Base-by-base conservation (phyloP, 2,888 invertebrate species). In the Chloroclystis v-ata region DNA sequence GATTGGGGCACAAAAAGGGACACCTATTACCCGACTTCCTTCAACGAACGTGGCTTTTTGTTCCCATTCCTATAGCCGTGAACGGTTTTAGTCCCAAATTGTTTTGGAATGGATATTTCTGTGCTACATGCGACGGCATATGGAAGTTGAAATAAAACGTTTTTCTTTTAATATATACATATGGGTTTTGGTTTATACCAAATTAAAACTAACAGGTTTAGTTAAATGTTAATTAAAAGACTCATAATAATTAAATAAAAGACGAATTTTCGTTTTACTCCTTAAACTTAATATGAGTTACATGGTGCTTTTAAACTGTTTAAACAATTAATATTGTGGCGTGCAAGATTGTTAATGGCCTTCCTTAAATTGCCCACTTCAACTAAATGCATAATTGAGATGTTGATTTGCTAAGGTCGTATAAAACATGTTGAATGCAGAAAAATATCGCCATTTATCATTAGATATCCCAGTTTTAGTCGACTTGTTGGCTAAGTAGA, bases 1-100 rank as follows among this genome's bases (percentile, higher is more conserved):
- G 52, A 52, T 56, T 46, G 47, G 45, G 30, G 37, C 47, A 45
- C 51, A 55, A 57, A 56, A 56, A 55, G 57, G 57, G 59, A 56
- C 51, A 51, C 48, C 47, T 50, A 54, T 59, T 56, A 46, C 49
- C 30, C 43, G 16, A 37, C 44, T 55, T 57, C 57, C 57, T 38
- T 49, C 43, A 30, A 33, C 47, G 33, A 43, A 46, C 45, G 44
- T 42, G 13, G 37, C 42, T 50, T 57, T 54, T 54, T 52, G 56
- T 40, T 3, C 14, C 49, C 41, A 49, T 42, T 38, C 41, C 49
- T 42, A 42, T 38, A 28, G 28, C 20, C 20, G 20, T 12, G 42
- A 28, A 29, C 11, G 33, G 49, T 42, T 49, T 49, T 49, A 45
- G 45, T 45, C 41, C 42, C 41, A 45, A 49, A 49, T 49, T 45